phyloP scores from a whole-genome alignment of 1,140 invertebrate species.

The Aradophagus sp. region DNA sequence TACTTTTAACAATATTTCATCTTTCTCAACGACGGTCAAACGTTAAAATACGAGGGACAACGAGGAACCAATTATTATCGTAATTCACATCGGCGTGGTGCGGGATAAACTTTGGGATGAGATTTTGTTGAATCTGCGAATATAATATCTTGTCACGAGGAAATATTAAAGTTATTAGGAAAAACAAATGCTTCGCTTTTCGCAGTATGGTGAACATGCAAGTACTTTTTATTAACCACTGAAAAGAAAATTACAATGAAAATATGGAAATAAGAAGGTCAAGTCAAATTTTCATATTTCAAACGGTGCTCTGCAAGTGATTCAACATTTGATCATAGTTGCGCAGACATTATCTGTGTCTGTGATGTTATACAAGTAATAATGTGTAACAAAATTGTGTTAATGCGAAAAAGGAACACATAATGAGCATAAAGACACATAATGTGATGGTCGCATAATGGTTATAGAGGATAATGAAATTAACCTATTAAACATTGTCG shows the following conservation, averaged over 20 bases:
- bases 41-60: slow-evolving; percentile 3
- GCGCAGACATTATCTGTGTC: not conserved
- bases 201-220: not conserved
- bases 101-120: slow-evolving; percentile 3
- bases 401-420: slow-evolving; percentile 1
- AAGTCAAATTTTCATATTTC: slow-evolving; percentile 7
- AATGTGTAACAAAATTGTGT: slow-evolving; percentile 3
- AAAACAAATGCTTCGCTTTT: not conserved
- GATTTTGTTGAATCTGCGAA: slow-evolving; percentile 3
- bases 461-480: slow-evolving; percentile 3
- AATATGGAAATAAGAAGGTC: not conserved
- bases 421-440: not conserved
- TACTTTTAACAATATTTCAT: slow-evolving; percentile 1
- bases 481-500: no score
- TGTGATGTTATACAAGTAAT: slow-evolving; percentile 13
- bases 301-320: no score
- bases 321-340: no score
- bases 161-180: slow-evolving; percentile 3
- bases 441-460: not conserved
- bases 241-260: slow-evolving; percentile 1
- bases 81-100: not conserved
- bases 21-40: not conserved
- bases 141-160: not conserved
- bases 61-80: not conserved
- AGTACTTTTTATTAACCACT: no score